phyloP scores from a whole-genome alignment of 2,888 invertebrate species.

The Polydrusus tereticollis region DNA sequence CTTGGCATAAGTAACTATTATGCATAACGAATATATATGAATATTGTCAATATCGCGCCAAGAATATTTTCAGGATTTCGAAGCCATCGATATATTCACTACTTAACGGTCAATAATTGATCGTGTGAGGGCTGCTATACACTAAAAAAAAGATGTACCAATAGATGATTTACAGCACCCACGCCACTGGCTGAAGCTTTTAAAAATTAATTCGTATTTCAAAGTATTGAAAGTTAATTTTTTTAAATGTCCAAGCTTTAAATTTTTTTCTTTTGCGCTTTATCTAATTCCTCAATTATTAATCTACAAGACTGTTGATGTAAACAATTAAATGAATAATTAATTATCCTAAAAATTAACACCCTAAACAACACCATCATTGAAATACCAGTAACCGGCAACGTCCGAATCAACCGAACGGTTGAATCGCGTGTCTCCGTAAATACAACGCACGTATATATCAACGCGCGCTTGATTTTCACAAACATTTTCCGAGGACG shows the following conservation, averaged over 20 bases:
- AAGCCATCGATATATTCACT: too few relatives aligned
- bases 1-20: too few relatives aligned
- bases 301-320: not conserved
- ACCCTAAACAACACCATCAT: constrained; percentile 24
- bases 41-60: too few relatives aligned
- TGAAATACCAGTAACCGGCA: constrained; percentile 19
- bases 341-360: constrained; percentile 13
- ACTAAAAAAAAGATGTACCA: not conserved
- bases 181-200: not conserved
- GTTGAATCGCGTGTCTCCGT: constrained; percentile 47
- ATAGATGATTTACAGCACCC: not conserved
- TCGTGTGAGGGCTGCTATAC: too few relatives aligned
- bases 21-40: too few relatives aligned
- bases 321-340: not conserved
- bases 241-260: not conserved
- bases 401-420: constrained; percentile 23
- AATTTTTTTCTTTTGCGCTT: not conserved
- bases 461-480: constrained; percentile 68
- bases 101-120: too few relatives aligned
- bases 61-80: too few relatives aligned
- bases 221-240: not conserved
- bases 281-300: not conserved
- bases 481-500: constrained; percentile 68
- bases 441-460: constrained; percentile 62
- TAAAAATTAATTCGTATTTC: not conserved